Evolutionary conservation across 1,140 invertebrate species (phyloP).

Genomic region (Adelges cooleyi): DNA sequence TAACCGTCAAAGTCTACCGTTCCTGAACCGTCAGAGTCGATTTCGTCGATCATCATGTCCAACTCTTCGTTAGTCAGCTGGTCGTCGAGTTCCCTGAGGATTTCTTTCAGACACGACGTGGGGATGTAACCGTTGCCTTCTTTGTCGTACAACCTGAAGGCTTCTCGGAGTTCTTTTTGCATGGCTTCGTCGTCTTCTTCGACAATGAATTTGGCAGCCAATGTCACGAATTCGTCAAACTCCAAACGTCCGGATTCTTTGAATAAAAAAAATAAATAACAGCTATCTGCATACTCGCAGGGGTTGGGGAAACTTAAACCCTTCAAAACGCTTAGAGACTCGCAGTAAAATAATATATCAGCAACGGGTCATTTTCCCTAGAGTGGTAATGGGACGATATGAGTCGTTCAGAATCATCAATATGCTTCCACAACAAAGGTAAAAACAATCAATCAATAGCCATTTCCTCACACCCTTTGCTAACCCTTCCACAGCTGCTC

Average conservation of each 20-base stretch:
- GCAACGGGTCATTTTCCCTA: no score
- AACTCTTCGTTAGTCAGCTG: slow-evolving; percentile 83
- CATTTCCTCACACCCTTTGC: no score
- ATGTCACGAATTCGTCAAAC: slow-evolving; percentile 86
- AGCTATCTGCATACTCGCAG: not conserved
- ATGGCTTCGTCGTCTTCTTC: slow-evolving; percentile 88
- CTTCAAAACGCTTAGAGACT: no score
- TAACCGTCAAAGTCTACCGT: slow-evolving; percentile 61
- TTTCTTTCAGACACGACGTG: slow-evolving; percentile 80
- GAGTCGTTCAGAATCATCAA: no score
- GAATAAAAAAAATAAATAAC: slow-evolving; percentile 29
- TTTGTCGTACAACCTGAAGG: slow-evolving; percentile 80
- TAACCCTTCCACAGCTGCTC: no score
- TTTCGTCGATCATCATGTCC: slow-evolving; percentile 92
- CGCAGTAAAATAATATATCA: no score
- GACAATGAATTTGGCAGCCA: slow-evolving; percentile 87
- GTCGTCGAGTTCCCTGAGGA: slow-evolving; percentile 81
- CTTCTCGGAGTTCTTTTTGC: slow-evolving; percentile 84
- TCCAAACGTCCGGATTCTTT: slow-evolving; percentile 85
- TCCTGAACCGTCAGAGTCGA: slow-evolving; percentile 85
- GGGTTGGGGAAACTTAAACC: not conserved
- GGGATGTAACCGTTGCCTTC: slow-evolving; percentile 92
- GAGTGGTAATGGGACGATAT: no score
- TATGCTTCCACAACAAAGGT: no score
- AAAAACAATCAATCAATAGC: no score